These are phyloP conservation scores for Semotilus atromaculatus DNA, from an alignment of 2,797 vertebrate genomes.

Conservation along the genomic window DNA sequence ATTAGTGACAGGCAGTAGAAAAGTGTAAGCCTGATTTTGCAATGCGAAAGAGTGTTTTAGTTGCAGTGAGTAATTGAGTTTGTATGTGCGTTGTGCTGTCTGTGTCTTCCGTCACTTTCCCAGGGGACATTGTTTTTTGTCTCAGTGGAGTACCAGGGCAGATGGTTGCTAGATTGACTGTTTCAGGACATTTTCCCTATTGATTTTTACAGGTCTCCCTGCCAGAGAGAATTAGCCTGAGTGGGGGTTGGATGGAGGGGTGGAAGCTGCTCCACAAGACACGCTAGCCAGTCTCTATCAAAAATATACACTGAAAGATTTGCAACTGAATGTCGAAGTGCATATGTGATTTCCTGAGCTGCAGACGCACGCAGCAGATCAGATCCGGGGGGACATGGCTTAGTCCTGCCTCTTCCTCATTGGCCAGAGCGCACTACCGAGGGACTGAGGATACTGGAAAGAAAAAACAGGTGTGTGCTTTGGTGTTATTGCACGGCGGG, in stretches of 20 bases:
- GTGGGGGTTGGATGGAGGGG: constrained; percentile 50
- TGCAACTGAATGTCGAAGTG: constrained; percentile 50
- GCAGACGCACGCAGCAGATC: constrained; percentile 29
- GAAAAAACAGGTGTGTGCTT: constrained; percentile 55
- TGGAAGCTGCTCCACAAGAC: constrained; percentile 36
- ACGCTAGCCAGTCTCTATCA: constrained; percentile 27
- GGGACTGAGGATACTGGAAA: constrained; percentile 40
- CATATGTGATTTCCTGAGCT: constrained; percentile 31
- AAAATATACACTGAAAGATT: constrained; percentile 49
- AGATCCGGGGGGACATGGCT: constrained; percentile 29
- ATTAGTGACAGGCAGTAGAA: constrained; percentile 39
- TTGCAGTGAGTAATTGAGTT: constrained; percentile 62
- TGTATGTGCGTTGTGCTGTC: constrained; percentile 65
- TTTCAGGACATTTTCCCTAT: constrained; percentile 79
- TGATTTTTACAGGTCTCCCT: constrained; percentile 79
- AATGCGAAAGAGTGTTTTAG: constrained; percentile 58
- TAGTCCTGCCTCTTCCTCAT: constrained; percentile 35
- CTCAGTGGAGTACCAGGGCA: constrained; percentile 73
- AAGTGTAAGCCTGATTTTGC: constrained; percentile 34
- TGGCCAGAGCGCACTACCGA: constrained; percentile 28
- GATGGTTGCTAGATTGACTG: constrained; percentile 79
- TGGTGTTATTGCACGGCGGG: constrained; percentile 41
- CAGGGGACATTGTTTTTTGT: constrained; percentile 64
- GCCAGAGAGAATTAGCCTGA: constrained; percentile 69
- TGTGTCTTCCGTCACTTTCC: constrained; percentile 54